Evolutionary conservation across 2,113 vertebrate genomes (phyloP).

Genomic region (Hippolais icterina): DNA sequence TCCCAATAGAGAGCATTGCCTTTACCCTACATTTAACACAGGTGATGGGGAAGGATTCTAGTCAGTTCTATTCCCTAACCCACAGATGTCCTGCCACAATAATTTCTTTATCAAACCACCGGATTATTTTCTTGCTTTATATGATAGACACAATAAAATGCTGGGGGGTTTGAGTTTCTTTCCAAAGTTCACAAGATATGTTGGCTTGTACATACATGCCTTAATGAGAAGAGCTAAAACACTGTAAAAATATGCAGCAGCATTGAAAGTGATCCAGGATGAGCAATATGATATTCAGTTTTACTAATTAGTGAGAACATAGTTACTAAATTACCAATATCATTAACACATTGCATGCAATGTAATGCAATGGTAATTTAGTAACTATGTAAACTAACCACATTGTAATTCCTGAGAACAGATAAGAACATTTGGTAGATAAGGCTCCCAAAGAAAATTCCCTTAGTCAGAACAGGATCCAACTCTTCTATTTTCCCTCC

Average conservation of each 20-base stretch:
- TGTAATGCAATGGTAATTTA: too few species aligned
- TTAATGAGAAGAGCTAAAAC: constrained; percentile 29
- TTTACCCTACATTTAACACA: background rate
- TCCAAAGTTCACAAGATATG: constrained; percentile 41
- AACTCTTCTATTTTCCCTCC: background rate
- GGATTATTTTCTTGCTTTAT: constrained; percentile 31
- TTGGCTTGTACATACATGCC: constrained; percentile 29
- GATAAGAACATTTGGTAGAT: constrained; percentile 1
- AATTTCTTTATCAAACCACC: constrained; percentile 44
- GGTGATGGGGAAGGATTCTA: background rate
- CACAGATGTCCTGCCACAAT: constrained; percentile 12
- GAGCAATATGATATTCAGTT: constrained; percentile 25
- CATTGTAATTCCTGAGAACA: constrained; percentile 27
- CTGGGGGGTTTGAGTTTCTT: constrained; percentile 25
- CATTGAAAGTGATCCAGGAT: constrained; percentile 58
- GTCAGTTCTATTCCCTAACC: background rate
- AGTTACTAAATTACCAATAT: constrained; percentile 49
- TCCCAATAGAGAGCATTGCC: background rate
- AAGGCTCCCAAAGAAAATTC: background rate
- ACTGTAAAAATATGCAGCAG: background rate
- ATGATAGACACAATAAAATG: constrained; percentile 18
- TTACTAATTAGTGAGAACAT: constrained; percentile 51
- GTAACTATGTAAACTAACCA: constrained; percentile 53
- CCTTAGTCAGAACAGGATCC: background rate
- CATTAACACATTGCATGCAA: constrained; percentile 38